phyloP scores from a whole-genome alignment of 1,140 invertebrate genomes.

The Papilio xuthus region DNA sequence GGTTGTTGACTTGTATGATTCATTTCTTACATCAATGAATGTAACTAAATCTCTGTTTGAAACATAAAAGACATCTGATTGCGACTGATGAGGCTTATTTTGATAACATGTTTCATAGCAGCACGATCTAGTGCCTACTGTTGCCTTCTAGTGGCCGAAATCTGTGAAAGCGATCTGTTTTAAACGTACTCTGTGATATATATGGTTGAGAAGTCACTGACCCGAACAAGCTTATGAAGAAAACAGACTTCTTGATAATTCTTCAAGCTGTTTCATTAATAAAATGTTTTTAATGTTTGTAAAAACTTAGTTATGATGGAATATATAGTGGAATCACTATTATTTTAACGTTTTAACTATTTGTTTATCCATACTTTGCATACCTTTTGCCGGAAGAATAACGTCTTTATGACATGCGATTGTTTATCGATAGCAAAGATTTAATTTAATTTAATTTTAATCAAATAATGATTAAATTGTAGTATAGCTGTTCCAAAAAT shows the following conservation, averaged over 20 bases:
- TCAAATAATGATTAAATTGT: too few relatives aligned
- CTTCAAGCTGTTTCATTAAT: constrained; percentile 9
- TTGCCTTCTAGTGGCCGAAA: constrained; percentile 16
- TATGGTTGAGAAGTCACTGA: constrained; percentile 47
- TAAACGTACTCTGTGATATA: constrained; percentile 42
- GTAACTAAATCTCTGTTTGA: constrained; percentile 33
- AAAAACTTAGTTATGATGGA: background rate
- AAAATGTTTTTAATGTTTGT: background rate
- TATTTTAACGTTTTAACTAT: background rate
- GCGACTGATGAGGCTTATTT: constrained; percentile 48
- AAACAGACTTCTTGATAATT: constrained; percentile 31
- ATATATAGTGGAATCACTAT: too few relatives aligned
- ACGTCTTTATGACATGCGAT: background rate
- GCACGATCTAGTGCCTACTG: constrained; percentile 22
- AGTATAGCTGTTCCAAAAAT: too few relatives aligned
- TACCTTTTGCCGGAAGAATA: background rate
- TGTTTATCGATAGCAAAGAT: background rate
- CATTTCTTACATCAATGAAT: constrained; percentile 50
- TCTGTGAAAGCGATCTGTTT: constrained; percentile 41
- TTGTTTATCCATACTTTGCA: background rate
- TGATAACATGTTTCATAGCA: constrained; percentile 33
- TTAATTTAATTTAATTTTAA: background rate
- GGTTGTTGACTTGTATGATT: constrained; percentile 65
- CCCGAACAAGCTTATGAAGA: constrained; percentile 41
- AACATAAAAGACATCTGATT: constrained; percentile 43